Evolutionary conservation across 2,888 invertebrate genomes (phyloP), one percentile per base, ranked within the genome.

Genomic region (Piscicola geometra): DNA sequence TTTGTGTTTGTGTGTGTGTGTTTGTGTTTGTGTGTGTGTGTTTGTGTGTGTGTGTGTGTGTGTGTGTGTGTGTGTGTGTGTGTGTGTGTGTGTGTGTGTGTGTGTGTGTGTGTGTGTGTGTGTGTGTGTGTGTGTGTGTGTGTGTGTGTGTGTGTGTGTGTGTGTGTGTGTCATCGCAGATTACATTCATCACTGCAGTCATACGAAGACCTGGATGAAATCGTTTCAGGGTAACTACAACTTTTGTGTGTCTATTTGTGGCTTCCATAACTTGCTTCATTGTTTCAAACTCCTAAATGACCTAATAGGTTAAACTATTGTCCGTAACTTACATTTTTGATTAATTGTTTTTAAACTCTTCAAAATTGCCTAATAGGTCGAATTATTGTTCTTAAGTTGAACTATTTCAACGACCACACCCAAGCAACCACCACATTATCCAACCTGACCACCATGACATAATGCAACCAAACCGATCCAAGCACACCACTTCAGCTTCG

Each of bases 201-300:
- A 83, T 99, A 94, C 86, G 99, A 99, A 87, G 99, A 99, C 86
- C 87, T 99, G 47, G 99, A 99, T 86, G 99, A 99, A 90, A 99
- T 99, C 77, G 93, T 99, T 75, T 97, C 60, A 21, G n/a, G 60
- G 60, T 56, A 15, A 41, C 9, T 41, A 15, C 41, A 9, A 5
- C 15, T 41, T 9, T 15, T 9, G 41, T 41, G 5, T 15, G 5
- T 41, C 15, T 5, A 9, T 15, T 41, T 41, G 41, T 41, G 5
- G 41, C 41, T 41, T 41, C 41, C n/a, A n/a, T n/a, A n/a, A n/a
- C n/a, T n/a, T n/a, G n/a, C n/a, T n/a, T n/a, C n/a, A n/a, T n/a
- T n/a, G n/a, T n/a, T n/a, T n/a, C n/a, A n/a, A n/a, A n/a, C n/a
- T n/a, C n/a, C n/a, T n/a, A n/a, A n/a, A n/a, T n/a, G n/a, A n/a